A percentile compares a stretch with the other conserved stretches of the same genome.
Evolutionary conservation across 2,797 vertebrate species (phyloP).

Genomic region (Squalus acanthias): DNA sequence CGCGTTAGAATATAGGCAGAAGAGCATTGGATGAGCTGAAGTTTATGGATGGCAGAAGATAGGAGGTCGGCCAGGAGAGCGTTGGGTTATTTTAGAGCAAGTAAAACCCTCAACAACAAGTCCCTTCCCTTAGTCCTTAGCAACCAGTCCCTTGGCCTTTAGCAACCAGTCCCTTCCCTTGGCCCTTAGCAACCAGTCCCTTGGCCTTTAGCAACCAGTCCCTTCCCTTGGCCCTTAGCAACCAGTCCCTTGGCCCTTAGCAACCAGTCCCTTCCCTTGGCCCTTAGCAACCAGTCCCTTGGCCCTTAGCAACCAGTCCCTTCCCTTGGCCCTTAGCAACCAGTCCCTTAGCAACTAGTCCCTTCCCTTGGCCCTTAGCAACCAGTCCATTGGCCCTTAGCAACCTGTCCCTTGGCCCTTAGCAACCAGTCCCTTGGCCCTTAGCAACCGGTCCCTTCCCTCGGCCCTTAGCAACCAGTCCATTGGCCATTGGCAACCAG

Average conservation of each 20-base stretch:
- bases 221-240: background rate
- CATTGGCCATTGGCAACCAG: too few relatives aligned
- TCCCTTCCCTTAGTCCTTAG: background rate
- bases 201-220: background rate
- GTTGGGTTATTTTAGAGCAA: background rate
- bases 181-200: background rate
- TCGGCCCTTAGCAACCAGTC: too few relatives aligned
- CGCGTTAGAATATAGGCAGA: background rate
- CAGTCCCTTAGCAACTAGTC: background rate
- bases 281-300: background rate
- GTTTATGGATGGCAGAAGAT: background rate
- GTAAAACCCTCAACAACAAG: background rate
- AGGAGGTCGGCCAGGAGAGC: background rate
- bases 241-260: background rate
- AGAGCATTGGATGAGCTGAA: background rate
- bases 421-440: background rate
- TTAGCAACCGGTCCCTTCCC: background rate
- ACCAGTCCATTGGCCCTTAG: background rate
- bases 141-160: background rate
- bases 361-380: background rate
- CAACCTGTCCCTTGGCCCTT: background rate
- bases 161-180: background rate
- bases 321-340: background rate
- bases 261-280: background rate
- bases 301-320: background rate